Evolutionary conservation across 2,888 invertebrate species (phyloP).

Genomic region (Orchesellides sinensis): DNA sequence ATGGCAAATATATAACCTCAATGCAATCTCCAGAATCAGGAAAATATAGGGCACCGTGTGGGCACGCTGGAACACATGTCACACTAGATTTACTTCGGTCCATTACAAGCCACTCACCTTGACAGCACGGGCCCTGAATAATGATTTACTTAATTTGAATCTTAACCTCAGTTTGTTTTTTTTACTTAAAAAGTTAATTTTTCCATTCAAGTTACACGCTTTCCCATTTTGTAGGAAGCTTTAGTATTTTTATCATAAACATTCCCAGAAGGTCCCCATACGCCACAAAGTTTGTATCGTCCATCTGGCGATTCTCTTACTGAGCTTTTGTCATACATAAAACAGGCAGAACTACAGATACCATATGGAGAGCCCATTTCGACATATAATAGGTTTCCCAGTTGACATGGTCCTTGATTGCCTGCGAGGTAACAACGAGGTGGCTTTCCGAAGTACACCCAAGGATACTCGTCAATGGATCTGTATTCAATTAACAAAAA

Average conservation of each 20-base stretch:
- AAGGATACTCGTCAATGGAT: constrained; percentile 2
- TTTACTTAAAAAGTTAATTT: not conserved
- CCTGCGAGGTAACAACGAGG: constrained; percentile 8
- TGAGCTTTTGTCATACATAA: not conserved
- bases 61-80: not conserved
- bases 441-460: constrained; percentile 13
- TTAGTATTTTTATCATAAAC: not conserved
- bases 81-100: not conserved
- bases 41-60: not conserved
- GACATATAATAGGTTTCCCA: not conserved
- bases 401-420: not conserved
- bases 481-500: not conserved
- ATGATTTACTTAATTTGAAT: not conserved
- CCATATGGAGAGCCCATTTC: not conserved
- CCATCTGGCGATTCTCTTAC: not conserved
- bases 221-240: not conserved
- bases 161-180: too few species aligned
- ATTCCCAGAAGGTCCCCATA: not conserved
- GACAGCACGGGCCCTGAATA: not conserved
- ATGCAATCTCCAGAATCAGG: not conserved
- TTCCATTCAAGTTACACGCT: not conserved
- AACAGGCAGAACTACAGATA: not conserved
- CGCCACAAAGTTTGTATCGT: not conserved
- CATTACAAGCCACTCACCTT: not conserved
- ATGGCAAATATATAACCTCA: not conserved